A percentile compares a stretch with the other conserved stretches of the same genome.
phyloP scores from a whole-genome alignment of 2,888 invertebrate genomes.

The Hirtodrosophila histrioides region DNA sequence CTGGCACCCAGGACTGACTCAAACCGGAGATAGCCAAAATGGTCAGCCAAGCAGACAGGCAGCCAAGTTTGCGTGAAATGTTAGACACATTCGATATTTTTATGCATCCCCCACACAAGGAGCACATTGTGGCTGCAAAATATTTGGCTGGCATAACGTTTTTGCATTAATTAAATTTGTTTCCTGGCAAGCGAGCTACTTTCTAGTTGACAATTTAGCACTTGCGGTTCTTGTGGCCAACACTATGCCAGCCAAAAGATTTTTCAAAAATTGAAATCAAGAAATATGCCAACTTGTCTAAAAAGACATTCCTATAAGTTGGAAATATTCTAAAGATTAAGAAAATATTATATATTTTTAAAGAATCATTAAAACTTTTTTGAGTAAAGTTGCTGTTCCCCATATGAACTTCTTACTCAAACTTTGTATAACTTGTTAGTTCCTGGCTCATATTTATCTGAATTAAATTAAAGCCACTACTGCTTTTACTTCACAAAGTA shows the following conservation, averaged over 20 bases:
- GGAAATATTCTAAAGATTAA: no score
- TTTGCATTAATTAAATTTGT: constrained; percentile 71
- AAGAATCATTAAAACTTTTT: no score
- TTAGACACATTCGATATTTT: constrained; percentile 45
- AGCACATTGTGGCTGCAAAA: not conserved
- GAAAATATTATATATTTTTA: no score
- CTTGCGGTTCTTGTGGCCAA: constrained; percentile 60
- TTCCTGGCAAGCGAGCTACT: constrained; percentile 52
- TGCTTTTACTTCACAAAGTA: not conserved
- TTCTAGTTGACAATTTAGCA: constrained; percentile 53
- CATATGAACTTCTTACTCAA: no score
- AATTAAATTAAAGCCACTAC: constrained; percentile 1
- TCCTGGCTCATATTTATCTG: no score
- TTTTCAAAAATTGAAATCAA: constrained; percentile 28
- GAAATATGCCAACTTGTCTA: constrained; percentile 16
- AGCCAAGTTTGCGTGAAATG: constrained; percentile 40
- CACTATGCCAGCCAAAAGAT: constrained; percentile 40
- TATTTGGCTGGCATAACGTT: constrained; percentile 45
- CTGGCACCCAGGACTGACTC: constrained; percentile 13
- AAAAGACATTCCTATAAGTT: no score
- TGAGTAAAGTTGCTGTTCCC: no score
- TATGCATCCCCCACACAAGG: constrained; percentile 17
- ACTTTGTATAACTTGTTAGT: no score
- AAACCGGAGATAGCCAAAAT: constrained; percentile 59
- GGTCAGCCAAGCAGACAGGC: constrained; percentile 48